Conservation (phyloP, 2,113 vertebrate genomes). For the Chascanopsetta lugubris region DNA sequence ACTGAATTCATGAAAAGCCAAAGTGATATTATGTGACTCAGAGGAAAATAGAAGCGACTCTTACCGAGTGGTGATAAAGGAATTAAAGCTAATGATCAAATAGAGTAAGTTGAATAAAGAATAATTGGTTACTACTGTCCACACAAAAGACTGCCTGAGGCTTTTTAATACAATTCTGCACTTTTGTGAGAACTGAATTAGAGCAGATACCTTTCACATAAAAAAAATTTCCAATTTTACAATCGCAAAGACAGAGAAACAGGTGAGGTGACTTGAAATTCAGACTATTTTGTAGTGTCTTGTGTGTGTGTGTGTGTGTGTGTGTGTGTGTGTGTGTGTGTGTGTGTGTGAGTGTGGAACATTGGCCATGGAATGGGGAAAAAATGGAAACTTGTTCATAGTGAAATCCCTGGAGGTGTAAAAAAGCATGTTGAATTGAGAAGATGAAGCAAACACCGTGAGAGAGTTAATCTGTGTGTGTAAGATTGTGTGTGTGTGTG, state of each 20-base stretch:
- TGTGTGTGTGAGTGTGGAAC: background rate
- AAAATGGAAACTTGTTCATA: slow-evolving; percentile 58
- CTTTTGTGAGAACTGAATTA: background rate
- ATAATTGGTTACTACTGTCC: background rate
- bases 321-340: slow-evolving; percentile 9
- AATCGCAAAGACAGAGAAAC: background rate
- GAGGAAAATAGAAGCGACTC: background rate
- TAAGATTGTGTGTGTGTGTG: no score
- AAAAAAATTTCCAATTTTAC: background rate
- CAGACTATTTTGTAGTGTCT: slow-evolving; percentile 15
- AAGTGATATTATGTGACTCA: background rate
- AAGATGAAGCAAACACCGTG: slow-evolving; percentile 37
- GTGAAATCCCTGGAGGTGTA: slow-evolving; percentile 31
- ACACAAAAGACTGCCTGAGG: background rate
- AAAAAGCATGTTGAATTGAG: slow-evolving; percentile 45
- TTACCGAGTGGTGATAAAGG: background rate
- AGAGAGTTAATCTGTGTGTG: background rate
- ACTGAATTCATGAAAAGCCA: slow-evolving; percentile 7
- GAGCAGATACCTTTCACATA: slow-evolving; percentile 1
- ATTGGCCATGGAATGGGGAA: slow-evolving; percentile 25
- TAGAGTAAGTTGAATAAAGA: background rate
- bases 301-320: slow-evolving; percentile 5
- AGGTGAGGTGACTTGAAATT: slow-evolving; percentile 2
- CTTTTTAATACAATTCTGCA: background rate
- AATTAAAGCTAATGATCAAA: background rate